A percentile compares a stretch with the other conserved stretches of the same genome.
These are phyloP conservation scores for Anoplius nigerrimus DNA, from an alignment of 2,888 invertebrate genomes.

Conservation along the genomic window DNA sequence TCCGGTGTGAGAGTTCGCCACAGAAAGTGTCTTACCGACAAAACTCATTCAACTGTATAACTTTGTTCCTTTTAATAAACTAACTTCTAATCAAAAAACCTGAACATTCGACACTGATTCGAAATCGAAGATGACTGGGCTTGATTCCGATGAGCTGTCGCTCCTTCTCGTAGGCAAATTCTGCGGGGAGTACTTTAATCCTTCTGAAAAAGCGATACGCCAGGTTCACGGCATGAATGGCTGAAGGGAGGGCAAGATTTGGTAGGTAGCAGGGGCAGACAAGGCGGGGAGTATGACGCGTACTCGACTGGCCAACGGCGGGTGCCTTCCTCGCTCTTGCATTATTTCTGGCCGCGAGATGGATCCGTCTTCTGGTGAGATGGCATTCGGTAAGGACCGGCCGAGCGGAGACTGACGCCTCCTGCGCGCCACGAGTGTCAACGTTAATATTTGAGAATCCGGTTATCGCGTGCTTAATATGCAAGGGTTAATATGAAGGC, in stretches of 20 bases:
- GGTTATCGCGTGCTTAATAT: constrained; percentile 73
- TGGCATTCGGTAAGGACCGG: constrained; percentile 51
- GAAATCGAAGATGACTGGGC: too few relatives aligned
- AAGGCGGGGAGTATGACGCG: constrained; percentile 9
- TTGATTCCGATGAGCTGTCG: too few relatives aligned
- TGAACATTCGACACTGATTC: too few relatives aligned
- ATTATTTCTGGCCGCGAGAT: constrained; percentile 51
- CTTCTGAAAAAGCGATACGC: constrained; percentile 7
- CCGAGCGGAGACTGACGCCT: constrained; percentile 44
- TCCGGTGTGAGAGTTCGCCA: too few relatives aligned
- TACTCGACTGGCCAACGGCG: background rate
- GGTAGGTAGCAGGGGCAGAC: constrained; percentile 29
- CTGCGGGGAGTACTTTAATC: too few relatives aligned
- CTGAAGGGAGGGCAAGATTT: constrained; percentile 32
- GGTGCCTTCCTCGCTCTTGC: constrained; percentile 26
- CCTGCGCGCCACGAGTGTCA: constrained; percentile 53
- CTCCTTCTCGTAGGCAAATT: too few relatives aligned
- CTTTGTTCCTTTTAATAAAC: too few relatives aligned
- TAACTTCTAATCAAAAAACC: too few relatives aligned
- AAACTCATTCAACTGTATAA: too few relatives aligned
- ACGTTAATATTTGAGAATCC: constrained; percentile 72
- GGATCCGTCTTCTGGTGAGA: constrained; percentile 56
- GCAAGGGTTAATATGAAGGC: constrained; percentile 74
- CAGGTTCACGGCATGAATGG: constrained; percentile 4
- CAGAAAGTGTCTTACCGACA: too few relatives aligned